phyloP scores from a whole-genome alignment of 2,797 vertebrate genomes.

The Acanthis flammea region DNA sequence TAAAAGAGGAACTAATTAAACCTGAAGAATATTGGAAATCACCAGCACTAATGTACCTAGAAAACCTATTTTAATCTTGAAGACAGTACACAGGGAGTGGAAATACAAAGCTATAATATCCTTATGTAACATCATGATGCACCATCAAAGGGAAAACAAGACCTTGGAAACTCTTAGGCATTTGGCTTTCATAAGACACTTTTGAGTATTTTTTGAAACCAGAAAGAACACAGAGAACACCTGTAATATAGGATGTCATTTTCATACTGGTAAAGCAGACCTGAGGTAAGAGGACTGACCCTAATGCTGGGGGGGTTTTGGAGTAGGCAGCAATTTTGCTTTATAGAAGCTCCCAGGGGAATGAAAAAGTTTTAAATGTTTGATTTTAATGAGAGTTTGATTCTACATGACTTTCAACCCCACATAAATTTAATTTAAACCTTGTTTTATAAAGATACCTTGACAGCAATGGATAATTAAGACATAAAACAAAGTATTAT shows the following conservation, averaged over 20 bases:
- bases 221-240: not conserved
- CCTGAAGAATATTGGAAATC: not conserved
- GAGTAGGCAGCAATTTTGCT: not conserved
- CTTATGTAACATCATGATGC: not conserved
- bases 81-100: not conserved
- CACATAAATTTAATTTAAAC: not conserved
- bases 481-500: not conserved
- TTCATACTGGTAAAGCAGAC: not conserved
- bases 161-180: not conserved
- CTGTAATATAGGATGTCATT: not conserved
- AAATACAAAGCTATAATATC: not conserved
- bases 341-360: not conserved
- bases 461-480: constrained; percentile 25
- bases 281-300: not conserved
- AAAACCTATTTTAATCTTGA: not conserved
- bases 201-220: not conserved
- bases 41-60: not conserved
- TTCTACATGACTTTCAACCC: not conserved
- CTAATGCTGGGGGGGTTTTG: not conserved
- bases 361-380: not conserved
- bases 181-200: not conserved
- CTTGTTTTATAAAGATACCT: not conserved
- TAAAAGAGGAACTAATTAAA: not conserved
- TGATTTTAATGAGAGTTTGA: not conserved
- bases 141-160: not conserved